Percentiles rank a stretch among this genome's conserved stretches.
These are phyloP conservation scores for Microcebus lehilahytsara DNA, from an alignment of 2,113 vertebrate genomes.

Conservation along the genomic window DNA sequence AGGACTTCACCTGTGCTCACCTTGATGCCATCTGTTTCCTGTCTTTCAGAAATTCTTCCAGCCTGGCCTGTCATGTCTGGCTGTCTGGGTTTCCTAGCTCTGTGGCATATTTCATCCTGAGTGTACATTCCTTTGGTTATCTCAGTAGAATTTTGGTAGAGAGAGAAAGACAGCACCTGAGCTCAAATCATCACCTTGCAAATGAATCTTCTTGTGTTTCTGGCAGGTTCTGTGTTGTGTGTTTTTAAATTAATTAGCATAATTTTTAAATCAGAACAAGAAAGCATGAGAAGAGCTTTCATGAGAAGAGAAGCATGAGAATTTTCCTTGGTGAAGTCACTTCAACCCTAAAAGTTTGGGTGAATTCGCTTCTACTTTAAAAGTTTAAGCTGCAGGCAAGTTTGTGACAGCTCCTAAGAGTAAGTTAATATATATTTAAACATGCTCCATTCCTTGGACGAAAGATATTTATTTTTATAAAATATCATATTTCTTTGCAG, in stretches of 20 bases:
- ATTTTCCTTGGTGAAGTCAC: background rate
- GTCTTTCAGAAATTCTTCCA: slow-evolving; percentile 29
- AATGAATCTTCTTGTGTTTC: background rate
- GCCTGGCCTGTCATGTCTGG: background rate
- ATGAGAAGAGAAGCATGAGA: background rate
- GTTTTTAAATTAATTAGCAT: slow-evolving; percentile 45
- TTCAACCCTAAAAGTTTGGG: slow-evolving; percentile 23
- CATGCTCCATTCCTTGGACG: background rate
- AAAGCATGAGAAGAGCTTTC: background rate
- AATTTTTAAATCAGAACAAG: slow-evolving; percentile 46
- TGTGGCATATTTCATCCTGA: slow-evolving; percentile 27
- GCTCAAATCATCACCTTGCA: slow-evolving; percentile 32
- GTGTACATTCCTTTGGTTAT: slow-evolving; percentile 15
- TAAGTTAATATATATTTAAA: background rate
- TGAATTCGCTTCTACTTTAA: slow-evolving; percentile 39
- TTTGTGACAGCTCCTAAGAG: background rate
- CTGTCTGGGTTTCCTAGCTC: slow-evolving; percentile 10
- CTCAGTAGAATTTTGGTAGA: background rate
- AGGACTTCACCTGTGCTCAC: background rate
- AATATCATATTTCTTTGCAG: background rate
- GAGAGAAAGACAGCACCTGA: background rate
- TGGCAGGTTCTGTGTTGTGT: background rate
- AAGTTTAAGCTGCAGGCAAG: background rate
- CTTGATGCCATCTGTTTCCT: slow-evolving; percentile 8
- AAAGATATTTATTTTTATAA: background rate